phyloP scores from a whole-genome alignment of 2,888 invertebrate species.

The Phania funesta region DNA sequence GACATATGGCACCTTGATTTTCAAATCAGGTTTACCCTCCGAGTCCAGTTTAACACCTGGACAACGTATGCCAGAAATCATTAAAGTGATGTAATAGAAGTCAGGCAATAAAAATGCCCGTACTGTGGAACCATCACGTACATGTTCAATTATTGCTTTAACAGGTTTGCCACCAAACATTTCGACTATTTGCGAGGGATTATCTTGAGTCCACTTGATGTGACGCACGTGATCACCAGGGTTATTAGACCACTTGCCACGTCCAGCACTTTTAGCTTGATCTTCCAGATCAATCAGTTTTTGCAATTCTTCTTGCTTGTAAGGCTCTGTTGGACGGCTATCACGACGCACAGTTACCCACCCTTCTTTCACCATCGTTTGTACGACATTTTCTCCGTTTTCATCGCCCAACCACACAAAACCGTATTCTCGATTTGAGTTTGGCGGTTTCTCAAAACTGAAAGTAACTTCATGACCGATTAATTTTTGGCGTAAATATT shows the following conservation, averaged over 20 bases:
- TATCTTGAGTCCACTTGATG: conserved; percentile 94
- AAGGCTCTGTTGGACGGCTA: conserved; percentile 81
- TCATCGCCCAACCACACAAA: conserved; percentile 90
- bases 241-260: conserved; percentile 88
- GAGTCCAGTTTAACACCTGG: conserved; percentile 90
- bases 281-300: conserved; percentile 93
- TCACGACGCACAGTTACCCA: conserved; percentile 89
- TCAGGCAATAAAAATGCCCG: conserved; percentile 94
- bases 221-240: conserved; percentile 88
- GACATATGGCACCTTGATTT: conserved; percentile 85
- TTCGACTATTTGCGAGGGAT: conserved; percentile 90
- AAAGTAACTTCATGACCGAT: conserved; percentile 95
- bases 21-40: conserved; percentile 86
- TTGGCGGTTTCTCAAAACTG: conserved; percentile 90
- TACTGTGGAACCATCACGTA: conserved; percentile 97
- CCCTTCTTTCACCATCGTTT: conserved; percentile 93
- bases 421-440: conserved; percentile 93
- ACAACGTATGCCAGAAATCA: conserved; percentile 96
- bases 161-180: conserved; percentile 92
- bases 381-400: conserved; percentile 92
- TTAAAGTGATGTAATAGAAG: conserved; percentile 94
- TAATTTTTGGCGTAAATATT: conserved; percentile 94
- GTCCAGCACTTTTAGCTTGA: conserved; percentile 91
- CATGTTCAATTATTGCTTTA: conserved; percentile 97
- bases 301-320: conserved; percentile 86